phyloP scores from a whole-genome alignment of 2,888 invertebrate genomes.

The Beris chalybata region DNA sequence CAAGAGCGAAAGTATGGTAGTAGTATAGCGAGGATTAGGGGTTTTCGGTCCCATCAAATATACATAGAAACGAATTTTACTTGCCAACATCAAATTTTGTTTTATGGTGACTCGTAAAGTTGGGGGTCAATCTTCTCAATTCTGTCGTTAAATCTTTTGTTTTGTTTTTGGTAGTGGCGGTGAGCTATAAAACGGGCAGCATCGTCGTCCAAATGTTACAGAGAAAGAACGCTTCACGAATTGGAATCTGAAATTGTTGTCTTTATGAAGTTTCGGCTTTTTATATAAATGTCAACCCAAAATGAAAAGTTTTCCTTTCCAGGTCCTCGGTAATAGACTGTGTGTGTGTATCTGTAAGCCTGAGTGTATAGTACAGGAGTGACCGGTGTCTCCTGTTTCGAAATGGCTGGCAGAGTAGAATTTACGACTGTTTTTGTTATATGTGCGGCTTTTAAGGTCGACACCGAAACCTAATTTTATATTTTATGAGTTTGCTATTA shows the following conservation, averaged over 20 bases:
- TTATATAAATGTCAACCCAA: slow-evolving; percentile 27
- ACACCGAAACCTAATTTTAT: slow-evolving; percentile 30
- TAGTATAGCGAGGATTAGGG: too few relatives aligned
- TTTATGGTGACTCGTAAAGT: slow-evolving; percentile 38
- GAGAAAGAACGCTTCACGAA: slow-evolving; percentile 27
- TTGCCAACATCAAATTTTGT: slow-evolving; percentile 40
- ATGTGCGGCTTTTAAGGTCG: slow-evolving; percentile 29
- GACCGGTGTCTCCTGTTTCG: slow-evolving; percentile 7
- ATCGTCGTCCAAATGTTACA: slow-evolving; percentile 22
- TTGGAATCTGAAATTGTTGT: slow-evolving; percentile 40
- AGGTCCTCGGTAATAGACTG: slow-evolving; percentile 11
- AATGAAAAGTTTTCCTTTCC: slow-evolving; percentile 25
- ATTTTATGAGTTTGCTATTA: slow-evolving; percentile 29
- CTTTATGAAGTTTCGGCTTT: slow-evolving; percentile 38
- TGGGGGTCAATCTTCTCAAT: slow-evolving; percentile 40
- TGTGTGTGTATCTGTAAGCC: slow-evolving; percentile 19
- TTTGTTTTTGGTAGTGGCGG: slow-evolving; percentile 31
- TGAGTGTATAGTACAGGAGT: slow-evolving; percentile 16
- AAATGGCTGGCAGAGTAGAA: background rate
- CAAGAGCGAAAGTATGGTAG: too few relatives aligned
- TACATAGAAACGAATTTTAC: slow-evolving; percentile 36
- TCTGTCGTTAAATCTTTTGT: slow-evolving; percentile 39
- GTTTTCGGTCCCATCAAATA: slow-evolving; percentile 27
- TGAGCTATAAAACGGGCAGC: slow-evolving; percentile 16
- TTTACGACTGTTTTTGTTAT: slow-evolving; percentile 32